These are phyloP conservation scores for Ernsta delagoae DNA, from an alignment of 2,888 invertebrate species.

Conservation along the genomic window DNA sequence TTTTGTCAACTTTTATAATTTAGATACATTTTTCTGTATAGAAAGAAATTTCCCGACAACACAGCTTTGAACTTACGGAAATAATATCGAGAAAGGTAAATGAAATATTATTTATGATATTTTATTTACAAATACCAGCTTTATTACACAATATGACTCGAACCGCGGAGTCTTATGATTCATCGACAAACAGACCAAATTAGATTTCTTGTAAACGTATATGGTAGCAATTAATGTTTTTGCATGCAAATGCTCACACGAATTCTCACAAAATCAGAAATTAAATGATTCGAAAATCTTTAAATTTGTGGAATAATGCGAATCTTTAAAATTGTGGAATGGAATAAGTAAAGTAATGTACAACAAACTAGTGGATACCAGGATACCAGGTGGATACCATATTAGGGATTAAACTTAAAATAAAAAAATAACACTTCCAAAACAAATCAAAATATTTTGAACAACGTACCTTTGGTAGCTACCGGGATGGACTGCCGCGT, in stretches of 20 bases:
- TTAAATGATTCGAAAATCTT: no score
- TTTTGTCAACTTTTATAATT: no score
- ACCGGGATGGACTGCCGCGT: conserved; percentile 83
- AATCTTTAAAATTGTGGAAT: no score
- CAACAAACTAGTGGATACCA: no score
- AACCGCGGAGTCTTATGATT: not conserved
- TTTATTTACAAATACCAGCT: not conserved
- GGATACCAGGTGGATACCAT: no score
- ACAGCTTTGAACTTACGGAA: no score
- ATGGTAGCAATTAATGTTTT: not conserved
- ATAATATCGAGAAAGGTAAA: no score
- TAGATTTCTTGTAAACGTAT: not conserved
- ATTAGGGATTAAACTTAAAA: no score
- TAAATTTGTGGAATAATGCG: no score
- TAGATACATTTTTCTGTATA: no score
- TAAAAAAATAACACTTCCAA: not conserved
- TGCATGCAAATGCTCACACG: not conserved
- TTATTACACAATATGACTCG: not conserved
- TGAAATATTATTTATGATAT: not conserved
- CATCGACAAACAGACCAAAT: not conserved
- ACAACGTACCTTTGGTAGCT: conserved; percentile 78
- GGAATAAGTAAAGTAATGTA: not conserved
- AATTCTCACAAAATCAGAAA: not conserved
- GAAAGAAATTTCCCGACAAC: no score
- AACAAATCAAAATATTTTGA: not conserved